Percentiles rank a stretch among this genome's conserved stretches.
Conservation (phyloP, 1,140 invertebrate species). For the Eulimnadia texana region DNA sequence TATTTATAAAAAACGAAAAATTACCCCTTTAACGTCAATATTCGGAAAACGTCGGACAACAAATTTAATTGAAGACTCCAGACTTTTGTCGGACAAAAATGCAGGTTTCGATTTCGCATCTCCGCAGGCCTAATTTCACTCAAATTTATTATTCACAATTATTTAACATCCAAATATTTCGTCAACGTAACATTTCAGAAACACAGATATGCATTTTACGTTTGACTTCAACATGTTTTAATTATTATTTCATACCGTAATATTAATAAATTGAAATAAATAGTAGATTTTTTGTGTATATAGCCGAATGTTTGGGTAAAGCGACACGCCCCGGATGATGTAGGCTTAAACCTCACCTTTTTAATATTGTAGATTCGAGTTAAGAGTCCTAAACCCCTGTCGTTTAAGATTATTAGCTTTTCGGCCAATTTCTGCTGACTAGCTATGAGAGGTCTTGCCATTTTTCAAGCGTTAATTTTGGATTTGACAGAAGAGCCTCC, state of each 20-base stretch:
- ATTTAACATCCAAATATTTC: not conserved
- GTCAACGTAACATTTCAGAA: not conserved
- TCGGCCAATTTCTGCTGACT: constrained; percentile 95
- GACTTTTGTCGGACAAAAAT: constrained; percentile 86
- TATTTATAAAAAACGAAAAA: too few relatives aligned
- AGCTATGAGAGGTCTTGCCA: constrained; percentile 60
- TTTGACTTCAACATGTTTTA: too few relatives aligned
- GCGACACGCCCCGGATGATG: too few relatives aligned
- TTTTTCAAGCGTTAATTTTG: too few relatives aligned
- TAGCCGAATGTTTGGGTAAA: too few relatives aligned
- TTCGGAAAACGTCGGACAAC: constrained; percentile 91
- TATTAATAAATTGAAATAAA: too few relatives aligned
- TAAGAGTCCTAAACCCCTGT: constrained; percentile 88
- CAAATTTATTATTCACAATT: not conserved
- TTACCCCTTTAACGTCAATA: constrained; percentile 73
- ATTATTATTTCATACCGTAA: too few relatives aligned
- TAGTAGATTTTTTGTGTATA: too few relatives aligned
- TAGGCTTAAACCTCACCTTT: too few relatives aligned
- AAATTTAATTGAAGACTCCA: constrained; percentile 89
- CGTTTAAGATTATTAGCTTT: constrained; percentile 95
- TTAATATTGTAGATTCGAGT: constrained; percentile 99
- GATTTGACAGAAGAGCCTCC: too few relatives aligned
- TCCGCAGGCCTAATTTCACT: constrained; percentile 55
- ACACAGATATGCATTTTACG: too few relatives aligned
- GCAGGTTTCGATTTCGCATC: constrained; percentile 95